phyloP scores from a whole-genome alignment of 2,113 vertebrate species.

The Leptosomus discolor region DNA sequence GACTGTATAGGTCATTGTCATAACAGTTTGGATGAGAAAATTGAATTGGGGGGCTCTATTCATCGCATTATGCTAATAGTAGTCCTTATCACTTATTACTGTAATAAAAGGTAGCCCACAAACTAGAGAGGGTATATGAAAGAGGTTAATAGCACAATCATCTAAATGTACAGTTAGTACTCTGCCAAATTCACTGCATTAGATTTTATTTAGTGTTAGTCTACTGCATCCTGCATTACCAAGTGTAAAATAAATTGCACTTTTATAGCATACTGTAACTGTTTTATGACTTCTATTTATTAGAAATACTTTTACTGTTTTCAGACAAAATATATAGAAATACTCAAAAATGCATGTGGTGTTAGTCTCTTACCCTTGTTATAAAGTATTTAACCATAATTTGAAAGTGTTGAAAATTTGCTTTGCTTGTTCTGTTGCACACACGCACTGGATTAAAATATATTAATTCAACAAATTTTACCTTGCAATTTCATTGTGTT shows the following conservation, averaged over 20 bases:
- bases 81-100: background rate
- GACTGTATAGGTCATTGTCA: background rate
- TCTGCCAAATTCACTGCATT: slow-evolving; percentile 19
- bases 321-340: background rate
- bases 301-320: slow-evolving; percentile 12
- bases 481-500: background rate
- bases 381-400: background rate
- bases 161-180: background rate
- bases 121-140: background rate
- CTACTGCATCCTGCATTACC: background rate
- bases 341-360: background rate
- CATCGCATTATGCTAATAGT: background rate
- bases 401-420: background rate
- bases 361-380: background rate
- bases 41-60: background rate
- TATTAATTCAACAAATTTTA: background rate
- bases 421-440: background rate
- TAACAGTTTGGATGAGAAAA: slow-evolving; percentile 14
- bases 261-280: slow-evolving; percentile 16
- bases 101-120: slow-evolving; percentile 40
- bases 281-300: slow-evolving; percentile 20
- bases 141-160: slow-evolving; percentile 23
- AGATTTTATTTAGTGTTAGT: slow-evolving; percentile 60
- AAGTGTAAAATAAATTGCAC: slow-evolving; percentile 22
- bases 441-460: background rate